These are phyloP conservation scores for Sterrhoptilus dennistouni DNA, from an alignment of 2,113 vertebrate genomes.

Conservation along the genomic window DNA sequence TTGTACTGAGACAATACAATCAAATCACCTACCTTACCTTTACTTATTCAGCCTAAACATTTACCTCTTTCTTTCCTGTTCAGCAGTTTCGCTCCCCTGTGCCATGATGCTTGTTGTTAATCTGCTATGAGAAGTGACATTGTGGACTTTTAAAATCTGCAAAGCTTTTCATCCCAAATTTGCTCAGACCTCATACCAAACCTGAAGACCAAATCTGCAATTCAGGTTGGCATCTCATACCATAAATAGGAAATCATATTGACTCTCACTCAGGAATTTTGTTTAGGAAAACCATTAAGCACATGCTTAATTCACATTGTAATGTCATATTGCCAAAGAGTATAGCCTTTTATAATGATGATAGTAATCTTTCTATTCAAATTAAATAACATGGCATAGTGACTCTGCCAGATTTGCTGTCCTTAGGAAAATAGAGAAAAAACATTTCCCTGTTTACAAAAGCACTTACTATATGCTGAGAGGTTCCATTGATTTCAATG, in stretches of 20 bases:
- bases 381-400: not conserved
- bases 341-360: not conserved
- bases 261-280: not conserved
- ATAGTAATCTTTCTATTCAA: not conserved
- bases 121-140: not conserved
- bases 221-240: not conserved
- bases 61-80: not conserved
- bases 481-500: not conserved
- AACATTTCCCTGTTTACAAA: not conserved
- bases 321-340: not conserved
- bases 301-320: not conserved
- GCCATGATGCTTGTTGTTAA: not conserved
- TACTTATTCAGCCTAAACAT: not conserved
- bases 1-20: not conserved
- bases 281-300: not conserved
- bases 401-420: not conserved
- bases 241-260: not conserved
- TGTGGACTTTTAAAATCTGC: not conserved
- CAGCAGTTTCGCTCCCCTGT: not conserved
- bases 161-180: not conserved
- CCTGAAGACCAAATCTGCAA: not conserved
- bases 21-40: too few relatives aligned
- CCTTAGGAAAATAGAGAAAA: not conserved
- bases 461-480: not conserved
- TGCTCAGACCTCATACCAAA: not conserved